Evolutionary conservation across 2,113 vertebrate genomes (phyloP), one percentile per base, ranked within the genome.

Genomic region (Silurus glanis): DNA sequence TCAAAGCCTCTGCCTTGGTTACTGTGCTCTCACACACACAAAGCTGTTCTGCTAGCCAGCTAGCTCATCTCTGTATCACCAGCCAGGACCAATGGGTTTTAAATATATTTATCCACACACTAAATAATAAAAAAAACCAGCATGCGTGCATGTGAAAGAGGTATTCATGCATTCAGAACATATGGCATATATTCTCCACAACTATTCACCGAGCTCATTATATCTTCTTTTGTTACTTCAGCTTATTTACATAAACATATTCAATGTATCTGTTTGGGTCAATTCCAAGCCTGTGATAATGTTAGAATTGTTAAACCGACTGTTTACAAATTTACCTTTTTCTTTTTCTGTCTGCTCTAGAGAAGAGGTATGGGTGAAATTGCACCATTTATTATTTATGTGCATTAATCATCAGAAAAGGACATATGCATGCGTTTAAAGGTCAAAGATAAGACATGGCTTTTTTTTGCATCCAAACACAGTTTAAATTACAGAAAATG

Each of bases 401-500:
- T 61, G 19, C 25, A 80, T 61, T 80, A 80, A 61, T 80, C 78
- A 80, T 80, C 17, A 6, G 17, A 45, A 80, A 47, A 61, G 78
- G 56, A 47, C 56, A 13, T 45, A 61, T 80, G 56, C 56, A 61
- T 45, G 9, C 13, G 47, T 80, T 80, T 45, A 61, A 80, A 80
- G 56, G 78, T 80, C 56, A 61, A 23, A 47, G 78, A 59, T 80
- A 80, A 61, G 56, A 47, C 28, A 5, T 80, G 78, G 78, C 28
- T 64, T 66, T 80, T 80, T 80, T 80, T 61, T 61, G 78, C 78
- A 61, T 80, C 17, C 78, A 61, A 80, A 80, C 78, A 80, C 1
- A 17, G 56, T 28, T 21, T 8, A 3, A 59, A 28, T 61, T 61
- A 23, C 56, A 61, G 78, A 37, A 61, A 45, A 61, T 80, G 78